A percentile compares a stretch with the other conserved stretches of the same genome.
These are phyloP conservation scores for Microtus montanus DNA, from an alignment of 2,113 vertebrate species.

Conservation along the genomic window DNA sequence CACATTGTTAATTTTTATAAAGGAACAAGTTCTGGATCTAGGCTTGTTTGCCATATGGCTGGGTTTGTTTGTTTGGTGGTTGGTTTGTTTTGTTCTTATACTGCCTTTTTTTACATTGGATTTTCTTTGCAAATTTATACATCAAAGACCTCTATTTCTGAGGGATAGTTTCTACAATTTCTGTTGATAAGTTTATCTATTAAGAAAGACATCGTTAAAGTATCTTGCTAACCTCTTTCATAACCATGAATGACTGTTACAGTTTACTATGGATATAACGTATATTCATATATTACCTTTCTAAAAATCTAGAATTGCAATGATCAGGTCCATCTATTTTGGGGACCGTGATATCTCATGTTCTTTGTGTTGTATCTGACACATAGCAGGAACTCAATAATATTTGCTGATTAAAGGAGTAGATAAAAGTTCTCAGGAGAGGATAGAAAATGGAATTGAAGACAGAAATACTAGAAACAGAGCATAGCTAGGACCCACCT, in stretches of 20 bases:
- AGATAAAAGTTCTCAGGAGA: background rate
- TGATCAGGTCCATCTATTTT: background rate
- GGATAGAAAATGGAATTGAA: background rate
- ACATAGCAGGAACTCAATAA: background rate
- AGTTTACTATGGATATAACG: background rate
- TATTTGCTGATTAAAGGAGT: slow-evolving; percentile 5
- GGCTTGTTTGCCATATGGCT: background rate
- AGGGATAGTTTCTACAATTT: background rate
- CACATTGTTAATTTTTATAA: background rate
- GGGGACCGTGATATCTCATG: background rate
- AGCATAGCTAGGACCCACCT: background rate
- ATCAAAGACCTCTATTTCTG: background rate
- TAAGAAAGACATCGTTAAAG: background rate
- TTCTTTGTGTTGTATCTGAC: background rate
- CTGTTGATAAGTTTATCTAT: background rate
- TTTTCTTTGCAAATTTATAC: background rate
- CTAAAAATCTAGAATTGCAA: slow-evolving; percentile 11
- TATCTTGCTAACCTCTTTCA: background rate
- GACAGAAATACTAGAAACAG: background rate
- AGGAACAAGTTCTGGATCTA: background rate
- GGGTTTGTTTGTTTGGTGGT: background rate
- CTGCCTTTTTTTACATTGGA: background rate
- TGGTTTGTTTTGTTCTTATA: background rate
- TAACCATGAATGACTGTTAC: background rate
- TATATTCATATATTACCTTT: background rate